Evolutionary conservation across 2,113 vertebrate genomes (phyloP).

Genomic region (Sakesphorus luctuosus): DNA sequence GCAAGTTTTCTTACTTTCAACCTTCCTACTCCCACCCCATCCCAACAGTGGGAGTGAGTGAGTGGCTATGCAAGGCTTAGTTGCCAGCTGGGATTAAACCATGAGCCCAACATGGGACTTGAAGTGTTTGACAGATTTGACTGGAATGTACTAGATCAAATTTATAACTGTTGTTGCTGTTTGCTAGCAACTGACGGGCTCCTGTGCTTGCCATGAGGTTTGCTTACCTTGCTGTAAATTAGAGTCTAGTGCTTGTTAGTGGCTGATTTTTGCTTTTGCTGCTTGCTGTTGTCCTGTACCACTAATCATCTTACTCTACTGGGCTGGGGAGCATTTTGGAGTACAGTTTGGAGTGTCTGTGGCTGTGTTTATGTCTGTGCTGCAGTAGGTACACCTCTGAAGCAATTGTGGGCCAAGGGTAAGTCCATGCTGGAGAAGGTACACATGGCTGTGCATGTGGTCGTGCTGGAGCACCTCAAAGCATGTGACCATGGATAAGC

Average conservation of each 20-base stretch:
- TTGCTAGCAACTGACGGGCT: background rate
- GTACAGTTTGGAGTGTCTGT: background rate
- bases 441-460: background rate
- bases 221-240: background rate
- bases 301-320: background rate
- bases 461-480: background rate
- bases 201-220: background rate
- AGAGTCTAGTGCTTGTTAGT: background rate
- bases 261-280: background rate
- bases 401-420: background rate
- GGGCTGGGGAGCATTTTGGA: background rate
- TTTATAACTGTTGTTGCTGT: background rate
- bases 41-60: background rate
- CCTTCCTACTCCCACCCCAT: background rate
- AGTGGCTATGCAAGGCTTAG: background rate
- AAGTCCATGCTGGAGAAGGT: background rate
- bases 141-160: background rate
- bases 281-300: background rate
- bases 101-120: background rate
- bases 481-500: background rate
- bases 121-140: background rate
- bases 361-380: background rate
- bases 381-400: background rate
- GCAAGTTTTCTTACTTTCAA: background rate
- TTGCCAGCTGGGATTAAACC: background rate